Evolutionary conservation across 1,140 invertebrate genomes (phyloP).

Genomic region (Hycleus cichorii): DNA sequence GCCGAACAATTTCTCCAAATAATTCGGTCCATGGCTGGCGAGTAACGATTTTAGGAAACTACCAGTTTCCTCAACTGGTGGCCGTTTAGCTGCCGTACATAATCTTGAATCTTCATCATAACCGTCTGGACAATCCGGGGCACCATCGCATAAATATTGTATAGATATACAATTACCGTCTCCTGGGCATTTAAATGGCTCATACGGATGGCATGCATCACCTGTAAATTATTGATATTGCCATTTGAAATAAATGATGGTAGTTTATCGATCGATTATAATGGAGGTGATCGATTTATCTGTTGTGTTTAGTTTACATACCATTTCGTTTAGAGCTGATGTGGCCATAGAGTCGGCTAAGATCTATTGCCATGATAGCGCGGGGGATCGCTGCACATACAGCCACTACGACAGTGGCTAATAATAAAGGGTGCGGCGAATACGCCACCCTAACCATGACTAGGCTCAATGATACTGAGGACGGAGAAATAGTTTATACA

Average conservation of each 20-base stretch:
- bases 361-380: slow-evolving; percentile 54
- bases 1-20: slow-evolving; percentile 91
- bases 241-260: background rate
- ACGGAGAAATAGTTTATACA: slow-evolving; percentile 21
- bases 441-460: slow-evolving; percentile 39
- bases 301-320: slow-evolving; percentile 41
- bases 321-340: slow-evolving; percentile 56
- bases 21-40: slow-evolving; percentile 91
- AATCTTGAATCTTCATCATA: slow-evolving; percentile 83
- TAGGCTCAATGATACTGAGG: slow-evolving; percentile 26
- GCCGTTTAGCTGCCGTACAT: slow-evolving; percentile 93
- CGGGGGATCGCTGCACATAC: slow-evolving; percentile 48
- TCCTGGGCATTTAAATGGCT: slow-evolving; percentile 92
- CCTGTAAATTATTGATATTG: slow-evolving; percentile 35
- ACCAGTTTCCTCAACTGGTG: slow-evolving; percentile 91
- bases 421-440: slow-evolving; percentile 39
- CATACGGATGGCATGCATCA: slow-evolving; percentile 75
- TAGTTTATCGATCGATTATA: background rate
- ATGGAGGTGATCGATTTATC: slow-evolving; percentile 26
- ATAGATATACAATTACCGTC: slow-evolving; percentile 89
- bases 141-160: slow-evolving; percentile 90
- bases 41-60: slow-evolving; percentile 89
- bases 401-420: slow-evolving; percentile 44
- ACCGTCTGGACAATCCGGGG: slow-evolving; percentile 87
- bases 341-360: slow-evolving; percentile 60